Evolutionary conservation across 2,113 vertebrate species (phyloP), one percentile per base, ranked within the genome.

Genomic region (Collichthys lucidus): DNA sequence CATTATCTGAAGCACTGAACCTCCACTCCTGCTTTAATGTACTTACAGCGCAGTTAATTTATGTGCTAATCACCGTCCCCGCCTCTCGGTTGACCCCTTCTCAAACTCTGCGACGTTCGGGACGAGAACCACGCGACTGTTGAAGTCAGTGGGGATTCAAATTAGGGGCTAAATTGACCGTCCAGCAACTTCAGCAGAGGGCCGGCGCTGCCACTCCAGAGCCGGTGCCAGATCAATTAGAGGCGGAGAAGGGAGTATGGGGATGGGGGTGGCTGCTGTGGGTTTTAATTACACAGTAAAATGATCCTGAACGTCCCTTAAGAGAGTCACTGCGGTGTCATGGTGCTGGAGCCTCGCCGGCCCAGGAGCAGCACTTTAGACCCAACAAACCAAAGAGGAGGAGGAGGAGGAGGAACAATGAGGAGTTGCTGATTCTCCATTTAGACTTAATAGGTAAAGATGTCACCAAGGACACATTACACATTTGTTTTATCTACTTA

Each of bases 401-500:
- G 64, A 16, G 19, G 56, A 46, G 46, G 72, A 60, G 65, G 68
- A 44, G 70, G 57, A 29, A 63, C 35, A 12, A 24, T 2, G 53
- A 80, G 61, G 82, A 88, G 79, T 64, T 87, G 90, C 86, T 90
- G 86, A 90, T 82, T 75, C 83, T 88, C 78, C 77, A 79, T 86
- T 89, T 86, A 79, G 65, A 64, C 86, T 77, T 86, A 88, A 92
- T 88, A 89, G 89, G 66, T 68, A 31, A 79, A 89, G 79, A 90
- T 85, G 89, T 89, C 91, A 89, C 83, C 56, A 20, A 92, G 91
- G 91, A 90, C 88, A 88, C 91, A 79, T 86, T 79, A 84, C 61
- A 88, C 84, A 82, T 90, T 83, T 80, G 77, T 89, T 90, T 89
- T 84, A 92, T 85, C 89, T 89, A 85, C 91, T 89, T 92, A 90